Evolutionary conservation across 1,140 invertebrate species (phyloP), one percentile per base, ranked within the genome.

Genomic region (Drosophila erecta): DNA sequence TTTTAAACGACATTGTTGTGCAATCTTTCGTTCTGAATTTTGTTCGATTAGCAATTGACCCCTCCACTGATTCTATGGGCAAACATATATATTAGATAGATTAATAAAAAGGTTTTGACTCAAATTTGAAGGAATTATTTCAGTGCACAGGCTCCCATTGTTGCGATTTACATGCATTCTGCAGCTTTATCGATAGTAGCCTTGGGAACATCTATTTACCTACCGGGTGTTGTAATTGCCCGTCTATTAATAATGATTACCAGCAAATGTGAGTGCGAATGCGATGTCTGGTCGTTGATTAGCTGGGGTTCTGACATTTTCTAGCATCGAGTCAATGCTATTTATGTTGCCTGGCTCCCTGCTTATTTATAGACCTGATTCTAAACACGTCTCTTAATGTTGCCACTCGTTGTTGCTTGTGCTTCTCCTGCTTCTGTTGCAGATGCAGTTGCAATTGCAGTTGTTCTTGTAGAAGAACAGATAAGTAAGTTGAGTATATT

Each of bases 211-310:
- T 81, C 70, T 80, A 77, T 57, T 49, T 30, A 30, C 8, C 30
- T 30, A 61, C 55, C 59, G 71, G 75, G 64, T 83, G 70, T 78
- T 83, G 81, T 86, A 86, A 89, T 89, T 86, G 84, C 58, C 61
- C 47, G 71, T 64, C 83, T 86, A 86, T 86, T 86, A 86, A 87
- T 86, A 86, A 83, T 83, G 84, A 87, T 89, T 86, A 79, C 70
- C 75, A 66, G 61, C 79, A 59, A 62, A 55, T 76, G 47, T 71
- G 30, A 61, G 15, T 76, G 69, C 72, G 22, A 66, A 41, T 65
- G 53, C 41, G 60, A 75, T 59, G 61, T 41, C 53, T 77, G 65
- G 65, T 44, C 58, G 59, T 69, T 87, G 83, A 85, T 87, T 87
- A 81, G 69, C 66, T 57, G 47, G 44, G 41, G 55, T 60, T 72